Evolutionary conservation across 1,140 invertebrate genomes (phyloP).

Genomic region (Drosophila oshimai): DNA sequence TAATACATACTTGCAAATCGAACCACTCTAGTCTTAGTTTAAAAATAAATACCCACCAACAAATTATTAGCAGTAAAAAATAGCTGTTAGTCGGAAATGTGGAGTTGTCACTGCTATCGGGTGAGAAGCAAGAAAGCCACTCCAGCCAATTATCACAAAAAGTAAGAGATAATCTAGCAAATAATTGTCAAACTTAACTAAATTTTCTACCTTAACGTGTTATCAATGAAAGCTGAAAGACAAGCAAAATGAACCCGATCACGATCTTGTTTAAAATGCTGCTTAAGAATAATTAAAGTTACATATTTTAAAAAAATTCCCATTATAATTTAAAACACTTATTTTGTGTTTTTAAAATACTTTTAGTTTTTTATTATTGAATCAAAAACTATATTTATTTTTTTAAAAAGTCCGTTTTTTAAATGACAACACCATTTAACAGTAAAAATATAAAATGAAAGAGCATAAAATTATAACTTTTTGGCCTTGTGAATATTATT

Average conservation of each 20-base stretch:
- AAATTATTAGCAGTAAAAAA: background rate
- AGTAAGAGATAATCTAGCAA: conserved; percentile 17
- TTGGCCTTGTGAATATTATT: too few species aligned
- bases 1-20: conserved; percentile 21
- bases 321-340: too few species aligned
- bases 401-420: too few species aligned
- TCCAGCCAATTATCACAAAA: conserved; percentile 21
- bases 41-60: conserved; percentile 13
- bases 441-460: too few species aligned
- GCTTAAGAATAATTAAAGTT: too few species aligned
- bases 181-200: conserved; percentile 1
- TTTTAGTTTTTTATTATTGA: too few species aligned
- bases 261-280: background rate
- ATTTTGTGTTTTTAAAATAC: too few species aligned
- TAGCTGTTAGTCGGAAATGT: conserved; percentile 11
- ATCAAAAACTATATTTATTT: too few species aligned
- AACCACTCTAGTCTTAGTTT: background rate
- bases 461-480: too few species aligned
- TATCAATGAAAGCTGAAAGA: background rate
- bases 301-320: too few species aligned
- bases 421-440: too few species aligned
- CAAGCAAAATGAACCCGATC: background rate
- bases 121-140: background rate
- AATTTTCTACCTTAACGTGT: background rate
- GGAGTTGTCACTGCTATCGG: conserved; percentile 21